Evolutionary conservation across 2,888 invertebrate genomes (phyloP).

Genomic region (Phortica magna): DNA sequence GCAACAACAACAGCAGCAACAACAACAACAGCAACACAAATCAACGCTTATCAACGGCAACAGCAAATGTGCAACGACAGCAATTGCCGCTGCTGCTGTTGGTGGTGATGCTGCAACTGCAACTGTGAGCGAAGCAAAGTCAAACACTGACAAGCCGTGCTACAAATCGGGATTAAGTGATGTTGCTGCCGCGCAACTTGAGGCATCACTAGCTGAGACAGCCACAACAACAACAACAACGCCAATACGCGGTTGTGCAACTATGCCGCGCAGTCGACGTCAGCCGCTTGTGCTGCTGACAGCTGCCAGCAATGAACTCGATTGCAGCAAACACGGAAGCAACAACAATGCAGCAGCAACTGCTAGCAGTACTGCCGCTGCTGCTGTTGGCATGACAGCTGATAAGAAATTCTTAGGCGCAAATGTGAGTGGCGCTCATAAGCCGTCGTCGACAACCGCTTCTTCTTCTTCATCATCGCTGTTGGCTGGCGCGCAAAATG

Average conservation of each 20-base stretch:
- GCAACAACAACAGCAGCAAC: constrained; percentile 42
- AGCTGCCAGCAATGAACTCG: constrained; percentile 13
- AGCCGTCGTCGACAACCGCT: constrained; percentile 48
- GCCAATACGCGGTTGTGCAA: constrained; percentile 63
- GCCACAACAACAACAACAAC: constrained; percentile 45
- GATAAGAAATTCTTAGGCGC: constrained; percentile 69
- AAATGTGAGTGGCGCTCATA: constrained; percentile 51
- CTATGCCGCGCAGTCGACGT: constrained; percentile 70
- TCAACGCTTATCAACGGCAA: constrained; percentile 66
- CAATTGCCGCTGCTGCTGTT: constrained; percentile 40
- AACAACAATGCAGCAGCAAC: constrained; percentile 46
- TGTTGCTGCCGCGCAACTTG: constrained; percentile 48
- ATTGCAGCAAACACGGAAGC: constrained; percentile 38
- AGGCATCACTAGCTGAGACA: constrained; percentile 24
- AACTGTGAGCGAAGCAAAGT: constrained; percentile 47
- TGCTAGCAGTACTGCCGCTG: constrained; percentile 34
- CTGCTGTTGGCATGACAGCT: constrained; percentile 63
- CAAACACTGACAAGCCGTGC: constrained; percentile 67
- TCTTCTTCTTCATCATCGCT: neutral
- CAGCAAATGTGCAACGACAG: constrained; percentile 47
- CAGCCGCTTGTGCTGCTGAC: constrained; percentile 47
- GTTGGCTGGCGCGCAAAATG: constrained; percentile 57
- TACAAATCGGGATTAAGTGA: constrained; percentile 70
- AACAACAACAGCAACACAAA: constrained; percentile 53
- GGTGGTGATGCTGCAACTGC: constrained; percentile 38